Percentiles rank a stretch among this genome's conserved stretches.
Conservation (phyloP, 92 coral and sea anemone species). For the Pocillopora grandis region DNA sequence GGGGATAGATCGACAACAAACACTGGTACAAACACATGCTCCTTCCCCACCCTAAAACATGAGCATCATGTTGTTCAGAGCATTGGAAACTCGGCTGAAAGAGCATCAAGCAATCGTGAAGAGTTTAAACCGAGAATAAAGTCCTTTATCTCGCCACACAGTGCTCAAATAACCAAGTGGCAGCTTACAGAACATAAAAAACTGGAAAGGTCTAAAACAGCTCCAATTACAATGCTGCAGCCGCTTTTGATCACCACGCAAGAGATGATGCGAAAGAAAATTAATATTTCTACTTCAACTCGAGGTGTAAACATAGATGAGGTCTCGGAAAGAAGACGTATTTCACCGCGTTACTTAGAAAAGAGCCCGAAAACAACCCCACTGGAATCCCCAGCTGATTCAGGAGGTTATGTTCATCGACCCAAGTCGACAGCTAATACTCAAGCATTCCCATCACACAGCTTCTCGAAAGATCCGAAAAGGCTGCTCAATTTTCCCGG, state of each 20-base stretch:
- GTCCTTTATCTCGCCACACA: not conserved
- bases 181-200: constrained; percentile 44
- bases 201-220: constrained; percentile 72
- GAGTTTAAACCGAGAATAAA: not conserved
- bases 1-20: not conserved
- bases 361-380: not conserved
- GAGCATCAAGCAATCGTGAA: not conserved
- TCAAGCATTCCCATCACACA: not conserved
- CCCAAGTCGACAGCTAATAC: not conserved
- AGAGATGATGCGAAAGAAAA: constrained; percentile 46
- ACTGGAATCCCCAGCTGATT: not conserved
- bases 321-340: not conserved
- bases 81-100: not conserved
- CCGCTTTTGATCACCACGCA: constrained; percentile 60
- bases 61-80: not conserved
- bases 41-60: constrained; percentile 20
- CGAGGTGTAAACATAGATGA: constrained; percentile 8
- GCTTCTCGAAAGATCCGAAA: constrained; percentile 3
- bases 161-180: not conserved
- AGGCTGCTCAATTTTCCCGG: not conserved
- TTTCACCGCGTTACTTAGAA: constrained; percentile 9
- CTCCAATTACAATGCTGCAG: constrained; percentile 64
- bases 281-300: constrained; percentile 40
- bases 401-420: not conserved
- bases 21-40: not conserved